Percentiles rank a stretch among this genome's conserved stretches.
Conservation (phyloP, 2,888 invertebrate species). For the Ennomos quercinarius region DNA sequence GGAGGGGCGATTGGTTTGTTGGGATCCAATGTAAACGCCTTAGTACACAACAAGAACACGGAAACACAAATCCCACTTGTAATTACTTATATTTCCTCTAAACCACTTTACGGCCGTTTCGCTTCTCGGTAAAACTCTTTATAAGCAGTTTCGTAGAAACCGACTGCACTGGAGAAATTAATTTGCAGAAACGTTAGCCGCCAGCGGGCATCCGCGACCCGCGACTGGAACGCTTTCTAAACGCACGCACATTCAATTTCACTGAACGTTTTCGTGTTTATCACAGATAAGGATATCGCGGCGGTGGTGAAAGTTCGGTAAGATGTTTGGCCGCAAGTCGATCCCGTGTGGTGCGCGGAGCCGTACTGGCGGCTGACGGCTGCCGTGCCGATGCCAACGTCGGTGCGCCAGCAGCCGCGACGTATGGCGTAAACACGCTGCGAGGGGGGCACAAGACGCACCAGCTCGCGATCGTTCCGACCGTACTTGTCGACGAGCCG, state of each 20-base stretch:
- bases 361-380: slow-evolving; percentile 67
- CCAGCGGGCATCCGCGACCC: slow-evolving; percentile 66
- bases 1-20: slow-evolving; percentile 76
- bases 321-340: slow-evolving; percentile 58
- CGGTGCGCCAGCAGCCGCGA: slow-evolving; percentile 24
- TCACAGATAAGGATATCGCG: slow-evolving; percentile 80
- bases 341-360: slow-evolving; percentile 64
- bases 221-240: slow-evolving; percentile 74
- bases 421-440: slow-evolving; percentile 41
- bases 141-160: slow-evolving; percentile 82
- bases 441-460: slow-evolving; percentile 49
- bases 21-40: slow-evolving; percentile 84
- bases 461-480: slow-evolving; percentile 40
- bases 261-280: slow-evolving; percentile 72
- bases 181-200: slow-evolving; percentile 78
- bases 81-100: slow-evolving; percentile 82
- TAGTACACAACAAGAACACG: slow-evolving; percentile 70
- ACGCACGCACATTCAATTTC: slow-evolving; percentile 81
- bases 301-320: slow-evolving; percentile 82
- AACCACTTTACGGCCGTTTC: slow-evolving; percentile 81
- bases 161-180: slow-evolving; percentile 80
- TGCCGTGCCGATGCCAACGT: slow-evolving; percentile 35
- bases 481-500: slow-evolving; percentile 59
- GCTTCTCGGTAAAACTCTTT: slow-evolving; percentile 82
- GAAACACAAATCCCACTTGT: slow-evolving; percentile 79